Evolutionary conservation across 2,113 vertebrate species (phyloP), one percentile per base, ranked within the genome.

Genomic region (Amphilophus citrinellus): DNA sequence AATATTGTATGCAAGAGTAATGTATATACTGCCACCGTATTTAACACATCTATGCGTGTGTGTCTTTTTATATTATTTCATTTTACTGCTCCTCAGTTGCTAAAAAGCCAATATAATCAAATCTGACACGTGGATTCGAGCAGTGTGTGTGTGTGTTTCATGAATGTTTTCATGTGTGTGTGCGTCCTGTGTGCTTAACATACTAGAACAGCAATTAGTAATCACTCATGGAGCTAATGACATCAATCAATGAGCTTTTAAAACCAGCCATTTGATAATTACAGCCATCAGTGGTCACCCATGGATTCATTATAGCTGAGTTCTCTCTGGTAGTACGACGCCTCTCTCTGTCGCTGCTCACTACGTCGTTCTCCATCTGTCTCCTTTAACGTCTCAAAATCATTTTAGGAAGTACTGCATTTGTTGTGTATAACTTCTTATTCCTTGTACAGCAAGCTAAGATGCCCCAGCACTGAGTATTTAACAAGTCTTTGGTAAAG

Each of bases 181-280:
- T 32, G 66, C 24, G 60, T 86, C 85, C 77, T 59, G 85, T 86
- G 91, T 79, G 90, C 86, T 90, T 95, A 93, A 93, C 90, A 90
- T 89, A 86, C 68, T 85, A 71, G 56, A 73, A 87, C 84, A 89
- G 92, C 92, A 92, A 94, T 94, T 94, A 93, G 93, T 90, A 93
- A 94, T 95, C 93, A 93, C 90, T 95, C 94, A 93, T 89, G 90
- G 89, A 94, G 91, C 93, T 93, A 94, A 95, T 94, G 94, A 94
- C 92, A 94, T 92, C 87, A 93, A 94, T 95, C 94, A 94, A 94
- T 95, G 93, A 93, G 93, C 93, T 95, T 94, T 94, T 95, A 94
- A 95, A 94, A 93, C 84, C 92, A 92, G 90, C 83, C 92, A 94
- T 95, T 94, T 94, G 89, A 95, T 94, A 95, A 95, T 94, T 94